Evolutionary conservation across 2,797 vertebrate genomes (phyloP).

Genomic region (Jordanella pulchra): DNA sequence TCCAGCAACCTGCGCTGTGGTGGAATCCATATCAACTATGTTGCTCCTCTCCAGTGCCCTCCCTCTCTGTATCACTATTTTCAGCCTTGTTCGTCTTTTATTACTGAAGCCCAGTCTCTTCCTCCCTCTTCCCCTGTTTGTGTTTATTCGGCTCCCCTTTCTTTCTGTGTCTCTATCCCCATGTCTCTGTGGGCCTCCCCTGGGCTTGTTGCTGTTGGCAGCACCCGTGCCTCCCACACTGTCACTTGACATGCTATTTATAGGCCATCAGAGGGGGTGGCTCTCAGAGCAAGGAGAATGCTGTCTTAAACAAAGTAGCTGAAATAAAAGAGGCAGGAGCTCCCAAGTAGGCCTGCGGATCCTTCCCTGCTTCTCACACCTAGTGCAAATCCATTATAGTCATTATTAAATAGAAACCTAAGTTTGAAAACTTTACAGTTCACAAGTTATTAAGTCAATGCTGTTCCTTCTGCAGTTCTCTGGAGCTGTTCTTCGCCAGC

Average conservation of each 20-base stretch:
- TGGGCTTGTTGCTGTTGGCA: constrained; percentile 80
- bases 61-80: constrained; percentile 49
- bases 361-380: constrained; percentile 39
- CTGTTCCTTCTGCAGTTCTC: constrained; percentile 76
- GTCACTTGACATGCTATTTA: constrained; percentile 85
- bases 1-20: constrained; percentile 64
- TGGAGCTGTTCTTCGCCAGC: constrained; percentile 95
- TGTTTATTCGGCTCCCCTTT: constrained; percentile 43
- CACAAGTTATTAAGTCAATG: constrained; percentile 8
- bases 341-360: constrained; percentile 61
- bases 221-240: constrained; percentile 79
- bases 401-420: constrained; percentile 11
- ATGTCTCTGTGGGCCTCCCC: constrained; percentile 78
- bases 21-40: constrained; percentile 74
- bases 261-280: constrained; percentile 81
- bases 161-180: constrained; percentile 52
- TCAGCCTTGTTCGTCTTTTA: constrained; percentile 35
- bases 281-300: constrained; percentile 80
- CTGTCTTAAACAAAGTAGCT: constrained; percentile 81
- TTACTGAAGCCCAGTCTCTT: constrained; percentile 52
- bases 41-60: constrained; percentile 51
- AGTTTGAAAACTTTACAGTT: constrained; percentile 3
- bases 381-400: constrained; percentile 20
- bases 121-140: constrained; percentile 44
- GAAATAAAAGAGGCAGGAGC: constrained; percentile 76